Conservation (phyloP, 2,888 invertebrate species). For the Aromia moschata region DNA sequence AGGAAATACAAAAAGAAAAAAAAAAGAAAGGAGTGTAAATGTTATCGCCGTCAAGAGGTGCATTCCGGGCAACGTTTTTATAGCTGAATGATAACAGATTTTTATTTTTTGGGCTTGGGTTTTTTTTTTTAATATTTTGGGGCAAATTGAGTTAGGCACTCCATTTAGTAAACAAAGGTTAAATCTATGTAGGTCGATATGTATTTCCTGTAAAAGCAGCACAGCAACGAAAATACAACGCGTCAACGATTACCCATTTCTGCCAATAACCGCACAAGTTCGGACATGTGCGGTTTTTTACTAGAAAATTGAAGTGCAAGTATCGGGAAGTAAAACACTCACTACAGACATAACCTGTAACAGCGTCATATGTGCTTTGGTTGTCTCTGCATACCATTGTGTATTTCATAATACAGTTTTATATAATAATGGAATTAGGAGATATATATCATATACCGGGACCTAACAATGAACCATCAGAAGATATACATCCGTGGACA, state of each 20-base stretch:
- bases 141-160: not conserved
- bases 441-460: not conserved
- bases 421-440: slow-evolving; percentile 4
- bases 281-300: not conserved
- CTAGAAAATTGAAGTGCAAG: not conserved
- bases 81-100: too few relatives aligned
- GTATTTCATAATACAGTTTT: slow-evolving; percentile 1
- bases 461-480: slow-evolving; percentile 1
- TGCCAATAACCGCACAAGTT: not conserved
- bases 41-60: too few relatives aligned
- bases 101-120: too few relatives aligned
- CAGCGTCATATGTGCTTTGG: not conserved
- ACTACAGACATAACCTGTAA: slow-evolving; percentile 2
- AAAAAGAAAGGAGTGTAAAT: too few relatives aligned
- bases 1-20: too few relatives aligned
- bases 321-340: not conserved
- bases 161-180: slow-evolving; percentile 1
- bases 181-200: slow-evolving; percentile 1
- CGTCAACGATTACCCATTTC: not conserved
- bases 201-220: slow-evolving; percentile 4
- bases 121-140: too few relatives aligned
- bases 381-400: not conserved
- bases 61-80: too few relatives aligned
- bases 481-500: slow-evolving; percentile 2
- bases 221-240: slow-evolving; percentile 1